phyloP scores from a whole-genome alignment of 2,113 vertebrate genomes.

The Salvelinus fontinalis region DNA sequence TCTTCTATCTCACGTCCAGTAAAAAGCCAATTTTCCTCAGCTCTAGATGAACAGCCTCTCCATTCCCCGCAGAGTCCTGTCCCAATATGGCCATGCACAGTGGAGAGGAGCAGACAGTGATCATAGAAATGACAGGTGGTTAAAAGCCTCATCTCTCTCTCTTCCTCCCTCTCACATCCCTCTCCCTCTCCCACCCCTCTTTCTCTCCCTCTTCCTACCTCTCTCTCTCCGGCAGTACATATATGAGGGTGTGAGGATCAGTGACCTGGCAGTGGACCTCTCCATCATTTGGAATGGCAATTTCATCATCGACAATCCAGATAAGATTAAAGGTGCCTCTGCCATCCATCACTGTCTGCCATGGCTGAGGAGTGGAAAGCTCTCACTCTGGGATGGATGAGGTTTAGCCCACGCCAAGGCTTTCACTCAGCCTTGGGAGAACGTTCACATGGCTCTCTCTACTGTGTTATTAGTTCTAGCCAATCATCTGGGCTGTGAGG shows the following conservation, averaged over 20 bases:
- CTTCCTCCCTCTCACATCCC: conserved; percentile 28
- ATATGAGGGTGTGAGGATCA: conserved; percentile 92
- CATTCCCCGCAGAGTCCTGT: too few species aligned
- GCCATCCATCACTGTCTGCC: conserved; percentile 61
- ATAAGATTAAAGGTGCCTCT: conserved; percentile 88
- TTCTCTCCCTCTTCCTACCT: background rate
- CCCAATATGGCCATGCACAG: background rate
- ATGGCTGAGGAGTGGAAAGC: conserved; percentile 56
- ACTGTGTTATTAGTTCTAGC: conserved; percentile 6
- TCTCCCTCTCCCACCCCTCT: conserved; percentile 27
- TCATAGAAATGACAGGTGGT: conserved; percentile 68
- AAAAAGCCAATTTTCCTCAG: too few species aligned
- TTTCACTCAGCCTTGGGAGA: conserved; percentile 49
- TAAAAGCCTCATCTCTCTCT: conserved; percentile 65
- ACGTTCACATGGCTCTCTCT: conserved; percentile 49
- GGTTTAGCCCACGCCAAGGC: conserved; percentile 54
- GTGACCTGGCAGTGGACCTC: conserved; percentile 90
- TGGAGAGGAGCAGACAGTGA: conserved; percentile 54
- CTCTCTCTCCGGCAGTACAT: conserved; percentile 78
- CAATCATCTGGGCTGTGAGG: conserved; percentile 44
- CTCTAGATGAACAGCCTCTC: too few species aligned
- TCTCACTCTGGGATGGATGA: conserved; percentile 62
- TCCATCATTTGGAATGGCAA: conserved; percentile 97
- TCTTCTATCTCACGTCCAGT: too few species aligned
- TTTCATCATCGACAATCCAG: conserved; percentile 96